These are phyloP conservation scores for Tapirus terrestris DNA, from an alignment of 2,113 vertebrate genomes.

Conservation along the genomic window DNA sequence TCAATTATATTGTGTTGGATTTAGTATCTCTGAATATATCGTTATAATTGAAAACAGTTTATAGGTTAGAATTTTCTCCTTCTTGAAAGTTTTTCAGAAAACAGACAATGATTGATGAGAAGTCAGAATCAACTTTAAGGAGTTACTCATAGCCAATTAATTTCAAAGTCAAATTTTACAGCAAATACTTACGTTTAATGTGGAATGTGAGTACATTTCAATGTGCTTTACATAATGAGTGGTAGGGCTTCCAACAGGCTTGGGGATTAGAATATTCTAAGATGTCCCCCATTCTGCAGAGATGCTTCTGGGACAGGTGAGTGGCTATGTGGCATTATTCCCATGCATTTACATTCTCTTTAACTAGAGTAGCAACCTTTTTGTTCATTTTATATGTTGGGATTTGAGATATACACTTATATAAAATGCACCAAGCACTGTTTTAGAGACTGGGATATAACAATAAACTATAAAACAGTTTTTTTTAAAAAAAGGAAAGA, in stretches of 20 bases:
- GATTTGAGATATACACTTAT: not conserved
- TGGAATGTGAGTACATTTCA: not conserved
- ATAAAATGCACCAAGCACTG: not conserved
- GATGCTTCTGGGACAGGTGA: not conserved
- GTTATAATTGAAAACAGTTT: not conserved
- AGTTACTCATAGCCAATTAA: not conserved
- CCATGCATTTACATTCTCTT: not conserved
- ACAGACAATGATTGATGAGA: not conserved
- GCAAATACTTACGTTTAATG: not conserved
- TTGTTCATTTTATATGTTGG: not conserved
- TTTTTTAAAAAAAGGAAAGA: not conserved
- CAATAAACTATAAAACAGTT: not conserved
- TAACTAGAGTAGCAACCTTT: not conserved
- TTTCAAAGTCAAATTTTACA: not conserved
- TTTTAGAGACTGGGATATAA: not conserved
- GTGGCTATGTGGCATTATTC: not conserved
- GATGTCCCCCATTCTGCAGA: not conserved
- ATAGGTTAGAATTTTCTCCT: not conserved
- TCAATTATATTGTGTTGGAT: not conserved
- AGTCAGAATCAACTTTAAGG: not conserved
- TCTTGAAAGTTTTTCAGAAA: conserved; percentile 31
- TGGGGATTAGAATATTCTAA: not conserved
- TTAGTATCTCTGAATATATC: not conserved
- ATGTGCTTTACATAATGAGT: not conserved
- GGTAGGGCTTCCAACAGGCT: not conserved